A percentile compares a stretch with the other conserved stretches of the same genome.
Evolutionary conservation across 2,797 vertebrate species (phyloP).

Genomic region (Hyperoplus lanceolatus): DNA sequence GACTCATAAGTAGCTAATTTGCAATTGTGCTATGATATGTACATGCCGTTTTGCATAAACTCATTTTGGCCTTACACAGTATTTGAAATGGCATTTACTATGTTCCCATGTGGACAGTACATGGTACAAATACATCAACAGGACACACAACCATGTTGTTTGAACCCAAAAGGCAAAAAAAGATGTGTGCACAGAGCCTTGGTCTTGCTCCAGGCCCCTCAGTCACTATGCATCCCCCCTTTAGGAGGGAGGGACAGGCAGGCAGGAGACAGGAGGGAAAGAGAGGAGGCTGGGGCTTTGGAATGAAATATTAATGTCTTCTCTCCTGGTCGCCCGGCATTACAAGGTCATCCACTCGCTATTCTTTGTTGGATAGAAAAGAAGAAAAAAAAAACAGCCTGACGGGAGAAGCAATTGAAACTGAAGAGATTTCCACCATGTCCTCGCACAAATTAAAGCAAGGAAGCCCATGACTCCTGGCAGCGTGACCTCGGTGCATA

Average conservation of each 20-base stretch:
- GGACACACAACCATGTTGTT: not conserved
- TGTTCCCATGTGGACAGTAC: not conserved
- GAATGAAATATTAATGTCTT: conserved; percentile 83
- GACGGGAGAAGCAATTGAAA: conserved; percentile 73
- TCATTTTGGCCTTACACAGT: no score
- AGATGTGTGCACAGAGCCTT: not conserved
- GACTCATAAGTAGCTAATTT: not conserved
- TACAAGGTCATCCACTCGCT: conserved; percentile 74
- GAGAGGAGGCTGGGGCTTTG: conserved; percentile 24
- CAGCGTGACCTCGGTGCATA: conserved; percentile 67
- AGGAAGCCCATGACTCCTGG: conserved; percentile 66
- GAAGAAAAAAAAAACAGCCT: conserved; percentile 51
- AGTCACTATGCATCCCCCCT: conserved; percentile 48
- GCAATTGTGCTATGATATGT: not conserved
- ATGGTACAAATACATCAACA: not conserved
- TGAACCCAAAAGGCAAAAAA: conserved; percentile 1
- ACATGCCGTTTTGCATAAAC: not conserved
- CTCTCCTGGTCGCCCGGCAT: conserved; percentile 69
- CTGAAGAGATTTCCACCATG: conserved; percentile 75
- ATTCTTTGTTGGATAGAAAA: conserved; percentile 70
- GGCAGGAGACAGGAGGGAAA: conserved; percentile 35
- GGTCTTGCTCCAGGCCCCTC: conserved; percentile 39
- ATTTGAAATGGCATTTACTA: no score
- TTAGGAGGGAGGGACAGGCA: conserved; percentile 32
- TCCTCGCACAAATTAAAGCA: conserved; percentile 76